These are phyloP conservation scores for Plebejus argus DNA, from an alignment of 2,888 invertebrate genomes.

Conservation along the genomic window DNA sequence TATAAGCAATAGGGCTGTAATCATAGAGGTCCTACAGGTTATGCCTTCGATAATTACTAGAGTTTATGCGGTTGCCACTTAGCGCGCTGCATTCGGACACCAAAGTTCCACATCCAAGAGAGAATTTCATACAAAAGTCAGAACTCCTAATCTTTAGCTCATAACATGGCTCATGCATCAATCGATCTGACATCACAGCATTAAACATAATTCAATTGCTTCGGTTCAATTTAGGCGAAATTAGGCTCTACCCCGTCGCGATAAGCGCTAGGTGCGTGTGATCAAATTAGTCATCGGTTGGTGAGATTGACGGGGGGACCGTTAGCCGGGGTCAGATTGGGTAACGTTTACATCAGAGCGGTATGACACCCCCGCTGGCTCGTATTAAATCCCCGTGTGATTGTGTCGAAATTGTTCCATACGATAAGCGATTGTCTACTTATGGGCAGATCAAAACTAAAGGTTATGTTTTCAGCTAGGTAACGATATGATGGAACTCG, in stretches of 20 bases:
- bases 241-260: background rate
- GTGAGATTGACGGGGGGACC: constrained; percentile 37
- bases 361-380: constrained; percentile 34
- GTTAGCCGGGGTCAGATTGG: constrained; percentile 38
- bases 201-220: constrained; percentile 15
- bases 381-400: constrained; percentile 33
- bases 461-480: background rate
- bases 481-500: background rate
- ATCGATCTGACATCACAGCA: constrained; percentile 30
- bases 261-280: constrained; percentile 13
- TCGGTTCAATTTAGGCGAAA: background rate
- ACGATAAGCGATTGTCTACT: constrained; percentile 10
- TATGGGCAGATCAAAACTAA: background rate
- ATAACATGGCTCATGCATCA: constrained; percentile 30
- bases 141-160: constrained; percentile 14
- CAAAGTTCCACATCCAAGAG: background rate
- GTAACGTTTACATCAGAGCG: constrained; percentile 33
- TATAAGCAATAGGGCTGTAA: constrained; percentile 11
- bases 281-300: constrained; percentile 21
- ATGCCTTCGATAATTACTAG: background rate
- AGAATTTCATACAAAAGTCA: constrained; percentile 20
- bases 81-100: background rate
- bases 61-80: background rate
- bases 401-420: constrained; percentile 24
- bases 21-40: constrained; percentile 19